Conservation (phyloP, 2,888 invertebrate genomes). For the Ferrisia virgata region DNA sequence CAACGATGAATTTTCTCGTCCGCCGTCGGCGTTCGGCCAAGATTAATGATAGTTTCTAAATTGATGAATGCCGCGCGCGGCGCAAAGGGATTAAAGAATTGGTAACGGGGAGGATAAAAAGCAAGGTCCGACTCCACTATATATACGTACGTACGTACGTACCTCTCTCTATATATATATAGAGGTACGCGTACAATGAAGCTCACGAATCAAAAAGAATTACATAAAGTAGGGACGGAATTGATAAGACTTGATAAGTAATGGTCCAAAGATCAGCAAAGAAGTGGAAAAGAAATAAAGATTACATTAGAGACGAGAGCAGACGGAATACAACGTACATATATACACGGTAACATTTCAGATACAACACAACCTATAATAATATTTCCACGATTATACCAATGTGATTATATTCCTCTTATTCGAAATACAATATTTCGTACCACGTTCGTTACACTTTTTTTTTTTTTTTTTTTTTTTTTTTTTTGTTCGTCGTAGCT, state of each 20-base stretch:
- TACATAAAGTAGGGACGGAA: conserved; percentile 43
- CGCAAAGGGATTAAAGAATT: conserved; percentile 43
- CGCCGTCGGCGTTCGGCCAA: conserved; percentile 35
- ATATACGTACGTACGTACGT: too few relatives aligned
- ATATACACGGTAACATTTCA: conserved; percentile 11
- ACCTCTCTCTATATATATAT: too few relatives aligned
- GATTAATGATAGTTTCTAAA: conserved; percentile 44
- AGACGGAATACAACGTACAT: background rate
- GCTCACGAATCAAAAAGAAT: conserved; percentile 45
- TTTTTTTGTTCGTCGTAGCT: background rate
- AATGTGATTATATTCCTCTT: conserved; percentile 2
- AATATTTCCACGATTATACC: conserved; percentile 27
- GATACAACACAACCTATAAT: conserved; percentile 30
- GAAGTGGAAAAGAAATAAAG: conserved; percentile 5
- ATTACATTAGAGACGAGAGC: conserved; percentile 36
- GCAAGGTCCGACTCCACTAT: conserved; percentile 35
- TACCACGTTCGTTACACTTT: conserved; percentile 4
- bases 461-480: too few relatives aligned
- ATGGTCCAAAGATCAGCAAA: conserved; percentile 21
- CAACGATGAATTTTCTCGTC: conserved; percentile 39
- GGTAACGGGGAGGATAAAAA: conserved; percentile 36
- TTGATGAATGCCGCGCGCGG: conserved; percentile 43
- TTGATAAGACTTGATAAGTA: conserved; percentile 44
- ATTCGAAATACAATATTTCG: background rate
- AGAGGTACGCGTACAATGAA: too few relatives aligned